A percentile compares a stretch with the other conserved stretches of the same genome.
Evolutionary conservation across 2,888 invertebrate species (phyloP).

Genomic region (Cephus spinipes): DNA sequence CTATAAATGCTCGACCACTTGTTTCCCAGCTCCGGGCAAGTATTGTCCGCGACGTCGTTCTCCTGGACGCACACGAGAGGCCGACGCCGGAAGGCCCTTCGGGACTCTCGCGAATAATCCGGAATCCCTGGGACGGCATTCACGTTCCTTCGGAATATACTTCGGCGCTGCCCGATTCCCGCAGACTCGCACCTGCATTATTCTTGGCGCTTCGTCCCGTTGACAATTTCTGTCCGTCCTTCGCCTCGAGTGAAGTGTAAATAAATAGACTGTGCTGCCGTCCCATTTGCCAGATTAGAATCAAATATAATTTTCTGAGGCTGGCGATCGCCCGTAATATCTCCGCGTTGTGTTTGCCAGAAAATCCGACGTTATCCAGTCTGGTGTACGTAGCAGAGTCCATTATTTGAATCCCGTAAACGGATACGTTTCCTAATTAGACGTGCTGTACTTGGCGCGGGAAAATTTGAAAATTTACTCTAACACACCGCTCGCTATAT

Average conservation of each 20-base stretch:
- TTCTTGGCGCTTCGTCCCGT: neutral
- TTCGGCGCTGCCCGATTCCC: neutral
- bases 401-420: neutral
- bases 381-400: neutral
- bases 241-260: constrained; percentile 53
- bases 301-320: constrained; percentile 60
- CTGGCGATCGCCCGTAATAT: constrained; percentile 25
- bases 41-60: constrained; percentile 33
- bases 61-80: neutral
- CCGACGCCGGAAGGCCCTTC: neutral
- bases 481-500: neutral
- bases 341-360: neutral
- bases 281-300: constrained; percentile 63
- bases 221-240: constrained; percentile 13
- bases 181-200: neutral
- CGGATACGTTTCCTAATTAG: neutral
- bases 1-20: constrained; percentile 61
- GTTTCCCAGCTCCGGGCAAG: constrained; percentile 46
- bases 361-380: neutral
- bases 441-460: constrained; percentile 8
- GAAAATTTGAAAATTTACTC: constrained; percentile 9
- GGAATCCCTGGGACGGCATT: neutral
- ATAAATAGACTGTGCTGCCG: constrained; percentile 58
- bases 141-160: neutral
- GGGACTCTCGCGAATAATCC: neutral